These are phyloP conservation scores for Cydia splendana DNA, from an alignment of 1,140 invertebrate genomes.

Conservation along the genomic window DNA sequence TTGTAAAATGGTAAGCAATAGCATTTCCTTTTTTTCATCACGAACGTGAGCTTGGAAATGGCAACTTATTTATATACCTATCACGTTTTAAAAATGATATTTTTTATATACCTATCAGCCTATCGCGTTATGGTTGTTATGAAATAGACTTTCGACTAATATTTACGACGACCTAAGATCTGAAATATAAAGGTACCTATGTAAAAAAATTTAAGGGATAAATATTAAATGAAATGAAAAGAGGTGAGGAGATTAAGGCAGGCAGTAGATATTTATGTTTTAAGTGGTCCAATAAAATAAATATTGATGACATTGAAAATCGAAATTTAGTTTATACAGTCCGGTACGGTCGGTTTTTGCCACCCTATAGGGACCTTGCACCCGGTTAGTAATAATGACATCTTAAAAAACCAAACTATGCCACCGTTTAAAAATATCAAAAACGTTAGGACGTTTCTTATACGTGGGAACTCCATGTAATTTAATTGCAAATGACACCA, in stretches of 20 bases:
- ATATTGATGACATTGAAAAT: too few species aligned
- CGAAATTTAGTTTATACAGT: too few species aligned
- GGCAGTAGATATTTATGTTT: too few species aligned
- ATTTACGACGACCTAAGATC: not conserved
- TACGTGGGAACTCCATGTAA: not conserved
- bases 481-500: not conserved
- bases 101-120: too few species aligned
- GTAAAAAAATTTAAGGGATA: too few species aligned
- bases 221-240: too few species aligned
- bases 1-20: not conserved
- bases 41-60: conserved; percentile 12
- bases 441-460: not conserved
- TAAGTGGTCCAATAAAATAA: too few species aligned
- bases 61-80: not conserved
- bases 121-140: not conserved
- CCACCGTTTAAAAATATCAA: not conserved
- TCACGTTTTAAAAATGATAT: not conserved
- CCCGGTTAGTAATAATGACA: too few species aligned
- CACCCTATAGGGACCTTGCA: too few species aligned
- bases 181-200: too few species aligned
- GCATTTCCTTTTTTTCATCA: not conserved
- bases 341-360: too few species aligned
- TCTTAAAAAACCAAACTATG: not conserved
- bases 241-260: too few species aligned
- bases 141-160: not conserved